Percentiles rank a stretch among this genome's conserved stretches.
Evolutionary conservation across 2,888 invertebrate genomes (phyloP).

Genomic region (Crossocerus cetratus): DNA sequence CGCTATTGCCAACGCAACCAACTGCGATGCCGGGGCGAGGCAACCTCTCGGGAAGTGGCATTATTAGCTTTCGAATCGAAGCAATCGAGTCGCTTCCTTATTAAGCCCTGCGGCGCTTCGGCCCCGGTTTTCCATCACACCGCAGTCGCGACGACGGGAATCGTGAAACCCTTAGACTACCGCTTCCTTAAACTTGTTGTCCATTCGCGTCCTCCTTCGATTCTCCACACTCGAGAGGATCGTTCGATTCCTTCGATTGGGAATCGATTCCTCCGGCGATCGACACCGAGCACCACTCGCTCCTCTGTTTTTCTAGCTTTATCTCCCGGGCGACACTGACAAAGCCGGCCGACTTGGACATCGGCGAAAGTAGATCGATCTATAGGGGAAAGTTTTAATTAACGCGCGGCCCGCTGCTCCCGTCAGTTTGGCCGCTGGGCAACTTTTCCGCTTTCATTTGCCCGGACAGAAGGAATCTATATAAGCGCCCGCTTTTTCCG

Average conservation of each 20-base stretch:
- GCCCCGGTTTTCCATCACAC: constrained; percentile 42
- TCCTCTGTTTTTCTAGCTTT: background rate
- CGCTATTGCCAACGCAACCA: constrained; percentile 42
- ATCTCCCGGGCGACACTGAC: background rate
- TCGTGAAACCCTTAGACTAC: constrained; percentile 35
- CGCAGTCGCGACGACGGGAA: too few relatives aligned
- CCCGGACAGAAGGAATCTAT: background rate
- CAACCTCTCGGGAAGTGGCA: constrained; percentile 67
- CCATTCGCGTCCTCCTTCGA: background rate
- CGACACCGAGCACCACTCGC: too few relatives aligned
- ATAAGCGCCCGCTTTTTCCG: background rate
- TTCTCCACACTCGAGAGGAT: too few relatives aligned
- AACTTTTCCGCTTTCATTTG: background rate
- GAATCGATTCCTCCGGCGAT: too few relatives aligned
- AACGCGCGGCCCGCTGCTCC: background rate
- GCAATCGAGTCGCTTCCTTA: constrained; percentile 70
- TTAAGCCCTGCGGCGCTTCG: constrained; percentile 55
- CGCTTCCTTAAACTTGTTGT: background rate
- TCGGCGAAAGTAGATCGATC: constrained; percentile 10
- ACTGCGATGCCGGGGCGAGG: constrained; percentile 34
- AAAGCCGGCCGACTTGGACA: background rate
- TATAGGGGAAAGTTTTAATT: constrained; percentile 7
- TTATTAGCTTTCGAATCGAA: constrained; percentile 73
- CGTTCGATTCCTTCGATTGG: too few relatives aligned
- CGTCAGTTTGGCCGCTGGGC: background rate